A percentile compares a stretch with the other conserved stretches of the same genome.
phyloP scores from a whole-genome alignment of 2,888 invertebrate genomes.

The Megamerina dolium region DNA sequence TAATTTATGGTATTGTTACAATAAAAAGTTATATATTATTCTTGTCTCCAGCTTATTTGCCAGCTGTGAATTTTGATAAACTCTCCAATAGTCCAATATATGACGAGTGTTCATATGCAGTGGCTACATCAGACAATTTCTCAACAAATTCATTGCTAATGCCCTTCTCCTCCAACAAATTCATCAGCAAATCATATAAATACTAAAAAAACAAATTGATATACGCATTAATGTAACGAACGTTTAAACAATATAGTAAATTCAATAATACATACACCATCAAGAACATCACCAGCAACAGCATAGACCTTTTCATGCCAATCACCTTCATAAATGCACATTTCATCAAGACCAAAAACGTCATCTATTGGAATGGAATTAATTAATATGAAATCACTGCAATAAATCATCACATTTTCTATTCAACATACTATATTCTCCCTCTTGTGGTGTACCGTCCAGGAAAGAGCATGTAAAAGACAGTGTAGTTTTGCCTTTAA shows the following conservation, averaged over 20 bases:
- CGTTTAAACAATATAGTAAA: conserved; percentile 50
- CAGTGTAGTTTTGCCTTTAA: conserved; percentile 69
- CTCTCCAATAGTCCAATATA: conserved; percentile 82
- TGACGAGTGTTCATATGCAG: conserved; percentile 85
- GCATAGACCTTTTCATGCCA: conserved; percentile 82
- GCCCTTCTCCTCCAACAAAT: conserved; percentile 92
- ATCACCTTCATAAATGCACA: conserved; percentile 82
- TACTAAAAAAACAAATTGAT: conserved; percentile 59
- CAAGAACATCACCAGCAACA: conserved; percentile 89
- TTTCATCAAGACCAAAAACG: conserved; percentile 87
- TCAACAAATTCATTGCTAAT: conserved; percentile 88
- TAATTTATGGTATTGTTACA: no score
- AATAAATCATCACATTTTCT: not conserved
- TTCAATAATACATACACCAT: conserved; percentile 73
- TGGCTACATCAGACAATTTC: conserved; percentile 80
- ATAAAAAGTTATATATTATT: no score
- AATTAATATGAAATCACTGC: conserved; percentile 1
- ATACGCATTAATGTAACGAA: not conserved
- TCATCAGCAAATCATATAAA: conserved; percentile 90
- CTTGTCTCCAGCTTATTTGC: no score
- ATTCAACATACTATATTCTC: conserved; percentile 61
- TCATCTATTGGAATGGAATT: conserved; percentile 66
- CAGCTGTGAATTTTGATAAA: conserved; percentile 76
- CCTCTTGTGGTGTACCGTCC: conserved; percentile 58
- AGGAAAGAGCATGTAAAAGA: conserved; percentile 82